A percentile compares a stretch with the other conserved stretches of the same genome.
Evolutionary conservation across 2,888 invertebrate genomes (phyloP).

Genomic region (Eumacrocentrus americanus): DNA sequence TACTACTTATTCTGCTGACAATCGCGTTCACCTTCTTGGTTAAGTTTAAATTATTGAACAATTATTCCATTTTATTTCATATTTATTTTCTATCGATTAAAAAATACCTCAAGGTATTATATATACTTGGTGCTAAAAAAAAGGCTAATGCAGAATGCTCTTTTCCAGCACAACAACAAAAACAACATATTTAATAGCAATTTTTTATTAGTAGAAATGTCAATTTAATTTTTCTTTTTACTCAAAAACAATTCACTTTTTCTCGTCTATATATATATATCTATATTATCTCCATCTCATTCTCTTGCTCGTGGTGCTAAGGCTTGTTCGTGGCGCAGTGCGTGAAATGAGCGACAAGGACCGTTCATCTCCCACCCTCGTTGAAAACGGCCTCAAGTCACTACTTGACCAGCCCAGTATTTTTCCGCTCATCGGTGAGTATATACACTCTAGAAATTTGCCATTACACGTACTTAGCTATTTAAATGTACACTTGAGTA

Average conservation of each 20-base stretch:
- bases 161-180: too few species aligned
- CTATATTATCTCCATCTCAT: slow-evolving; percentile 28
- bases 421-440: slow-evolving; percentile 61
- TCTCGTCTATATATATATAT: slow-evolving; percentile 30
- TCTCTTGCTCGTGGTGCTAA: slow-evolving; percentile 14
- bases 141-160: too few species aligned
- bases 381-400: slow-evolving; percentile 87
- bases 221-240: not conserved
- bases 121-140: slow-evolving; percentile 9
- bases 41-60: not conserved
- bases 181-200: not conserved
- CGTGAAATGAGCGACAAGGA: slow-evolving; percentile 89
- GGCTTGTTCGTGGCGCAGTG: slow-evolving; percentile 50
- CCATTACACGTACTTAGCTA: not conserved
- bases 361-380: slow-evolving; percentile 86
- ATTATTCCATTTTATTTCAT: not conserved
- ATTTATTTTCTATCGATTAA: not conserved
- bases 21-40: slow-evolving; percentile 8
- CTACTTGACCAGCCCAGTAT: slow-evolving; percentile 77
- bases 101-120: not conserved
- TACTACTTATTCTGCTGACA: slow-evolving; percentile 4
- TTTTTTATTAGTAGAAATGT: not conserved
- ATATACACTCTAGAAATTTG: slow-evolving; percentile 9
- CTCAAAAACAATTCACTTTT: not conserved
- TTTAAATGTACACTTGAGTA: not conserved